Evolutionary conservation across 2,888 invertebrate genomes (phyloP), one percentile per base, ranked within the genome.

Genomic region (Nowickia ferox): DNA sequence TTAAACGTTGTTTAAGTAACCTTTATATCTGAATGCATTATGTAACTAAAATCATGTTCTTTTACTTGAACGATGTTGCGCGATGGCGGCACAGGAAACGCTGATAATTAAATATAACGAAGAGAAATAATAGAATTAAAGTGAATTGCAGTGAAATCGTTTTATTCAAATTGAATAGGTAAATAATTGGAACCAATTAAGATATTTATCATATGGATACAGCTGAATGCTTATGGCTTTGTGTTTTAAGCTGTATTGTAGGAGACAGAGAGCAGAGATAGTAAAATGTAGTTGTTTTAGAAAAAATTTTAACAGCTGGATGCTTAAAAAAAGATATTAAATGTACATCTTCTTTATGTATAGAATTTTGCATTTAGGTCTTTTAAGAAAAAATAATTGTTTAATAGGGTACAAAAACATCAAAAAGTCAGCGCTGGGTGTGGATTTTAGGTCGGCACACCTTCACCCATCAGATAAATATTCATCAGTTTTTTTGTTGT

Each of bases 181-280:
- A 82, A 86, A 86, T 83, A 86, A 83, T 86, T 83, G 80, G 80
- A 61, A 80, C 72, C 86, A 83, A 86, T 86, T 83, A 86, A 83
- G 83, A 83, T 80, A 65, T 79, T 76, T 78, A 83, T 86, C 82
- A 79, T 71, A 61, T 66, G 78, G 75, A 79, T 76, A 74, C 44
- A 72, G 53, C 22, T 65, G 59, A 55, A 55, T 53, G 22, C 55
- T 46, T 11, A n/a, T 61, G 40, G 42, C n/a, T 51, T 57, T 1
- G 15, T 10, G 17, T 17, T n/a, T 40, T 61, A 17, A 4, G 3
- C 10, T 19, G 2, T n/a, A 11, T 22, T 55, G 30, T 4, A 48
- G n/a, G 17, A 51, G 51, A 51, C n/a, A 17, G 51, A 17, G 51
- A 30, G 4, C 2, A 22, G 4, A 15, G 15, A n/a, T 2, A 4